phyloP scores from a whole-genome alignment of 2,888 invertebrate genomes.

The Tyria jacobaeae region DNA sequence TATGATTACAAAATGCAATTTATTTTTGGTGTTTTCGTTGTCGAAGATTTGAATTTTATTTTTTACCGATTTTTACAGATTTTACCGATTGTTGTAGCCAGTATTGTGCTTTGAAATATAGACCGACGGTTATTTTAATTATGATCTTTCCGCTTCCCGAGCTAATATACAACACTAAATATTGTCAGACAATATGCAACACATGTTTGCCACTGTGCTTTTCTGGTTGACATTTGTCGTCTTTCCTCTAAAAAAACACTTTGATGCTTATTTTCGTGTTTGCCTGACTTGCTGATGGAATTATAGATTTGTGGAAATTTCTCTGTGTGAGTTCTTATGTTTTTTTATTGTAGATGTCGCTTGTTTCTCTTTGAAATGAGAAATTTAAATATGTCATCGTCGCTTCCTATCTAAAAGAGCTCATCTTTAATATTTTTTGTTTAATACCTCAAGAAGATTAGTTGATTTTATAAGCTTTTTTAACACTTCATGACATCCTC shows the following conservation, averaged over 20 bases:
- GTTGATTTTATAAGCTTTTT: constrained; percentile 53
- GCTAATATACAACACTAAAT: constrained; percentile 83
- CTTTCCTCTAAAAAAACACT: constrained; percentile 83
- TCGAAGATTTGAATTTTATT: constrained; percentile 51
- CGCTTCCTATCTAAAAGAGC: constrained; percentile 78
- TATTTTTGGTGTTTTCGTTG: constrained; percentile 27
- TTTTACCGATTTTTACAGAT: constrained; percentile 63
- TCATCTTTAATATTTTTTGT: constrained; percentile 71
- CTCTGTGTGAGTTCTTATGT: constrained; percentile 76
- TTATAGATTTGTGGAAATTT: constrained; percentile 84
- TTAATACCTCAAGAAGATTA: constrained; percentile 66
- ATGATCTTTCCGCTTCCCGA: constrained; percentile 66
- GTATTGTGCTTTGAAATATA: constrained; percentile 72
- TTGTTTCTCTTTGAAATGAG: constrained; percentile 77
- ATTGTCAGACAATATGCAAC: constrained; percentile 85
- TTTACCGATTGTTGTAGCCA: constrained; percentile 57
- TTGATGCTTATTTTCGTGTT: constrained; percentile 86
- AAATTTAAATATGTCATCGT: constrained; percentile 83
- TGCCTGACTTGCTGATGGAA: constrained; percentile 79
- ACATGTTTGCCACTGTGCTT: constrained; percentile 80
- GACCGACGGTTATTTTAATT: constrained; percentile 66
- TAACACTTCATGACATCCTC: constrained; percentile 60
- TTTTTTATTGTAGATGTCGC: constrained; percentile 70
- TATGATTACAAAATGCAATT: constrained; percentile 13
- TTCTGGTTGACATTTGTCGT: constrained; percentile 81